phyloP scores from a whole-genome alignment of 2,888 invertebrate genomes.

The Hydrotaea cyrtoneurina region DNA sequence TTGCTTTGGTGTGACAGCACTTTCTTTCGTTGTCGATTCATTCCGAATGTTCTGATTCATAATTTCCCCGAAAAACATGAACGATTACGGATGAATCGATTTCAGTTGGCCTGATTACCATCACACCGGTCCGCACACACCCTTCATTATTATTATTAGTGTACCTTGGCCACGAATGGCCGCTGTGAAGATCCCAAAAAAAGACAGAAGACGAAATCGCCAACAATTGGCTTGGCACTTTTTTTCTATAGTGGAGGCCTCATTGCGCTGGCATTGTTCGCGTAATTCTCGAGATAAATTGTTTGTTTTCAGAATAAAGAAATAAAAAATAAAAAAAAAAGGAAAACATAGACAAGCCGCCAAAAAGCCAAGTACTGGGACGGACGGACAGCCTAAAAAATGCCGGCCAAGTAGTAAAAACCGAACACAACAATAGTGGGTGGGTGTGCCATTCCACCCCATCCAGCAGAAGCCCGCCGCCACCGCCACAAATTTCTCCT shows the following conservation, averaged over 20 bases:
- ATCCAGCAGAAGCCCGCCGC: no score
- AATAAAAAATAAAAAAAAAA: neutral
- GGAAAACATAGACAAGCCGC: neutral
- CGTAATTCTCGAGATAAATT: constrained; percentile 17
- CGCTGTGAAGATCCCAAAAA: neutral
- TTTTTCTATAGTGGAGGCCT: neutral
- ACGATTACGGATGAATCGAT: neutral
- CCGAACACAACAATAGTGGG: constrained; percentile 18
- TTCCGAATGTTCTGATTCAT: neutral
- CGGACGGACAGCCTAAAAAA: neutral
- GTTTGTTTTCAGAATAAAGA: constrained; percentile 13
- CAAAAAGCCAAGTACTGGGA: neutral
- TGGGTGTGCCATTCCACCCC: neutral
- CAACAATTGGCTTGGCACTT: neutral
- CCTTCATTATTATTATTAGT: neutral
- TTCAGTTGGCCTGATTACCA: neutral
- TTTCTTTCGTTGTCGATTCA: neutral
- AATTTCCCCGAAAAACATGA: neutral
- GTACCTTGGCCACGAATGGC: neutral
- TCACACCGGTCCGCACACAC: neutral
- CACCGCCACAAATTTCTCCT: neutral
- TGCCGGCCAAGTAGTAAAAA: constrained; percentile 9
- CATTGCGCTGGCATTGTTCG: neutral
- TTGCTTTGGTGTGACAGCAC: constrained; percentile 9
- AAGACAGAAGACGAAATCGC: no score